phyloP scores from a whole-genome alignment of 2,888 invertebrate species.

The Trissolcus japonicus region DNA sequence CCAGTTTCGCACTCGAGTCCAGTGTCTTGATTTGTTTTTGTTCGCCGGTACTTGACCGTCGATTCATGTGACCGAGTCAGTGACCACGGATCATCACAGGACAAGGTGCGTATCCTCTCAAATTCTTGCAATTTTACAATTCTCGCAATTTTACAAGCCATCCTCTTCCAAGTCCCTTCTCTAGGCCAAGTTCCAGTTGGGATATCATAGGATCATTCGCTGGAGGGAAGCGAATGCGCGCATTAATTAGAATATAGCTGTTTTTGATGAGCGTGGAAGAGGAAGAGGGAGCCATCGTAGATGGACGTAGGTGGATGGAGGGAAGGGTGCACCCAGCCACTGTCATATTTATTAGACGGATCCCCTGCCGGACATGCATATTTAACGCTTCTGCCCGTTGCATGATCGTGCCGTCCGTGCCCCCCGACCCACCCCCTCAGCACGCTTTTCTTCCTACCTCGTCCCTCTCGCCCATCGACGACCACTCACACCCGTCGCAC shows the following conservation, averaged over 20 bases:
- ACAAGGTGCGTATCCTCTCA: conserved; percentile 16
- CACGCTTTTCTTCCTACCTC: not conserved
- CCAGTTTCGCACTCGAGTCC: conserved; percentile 16
- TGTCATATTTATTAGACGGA: conserved; percentile 73
- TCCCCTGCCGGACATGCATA: conserved; percentile 75
- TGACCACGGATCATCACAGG: conserved; percentile 10
- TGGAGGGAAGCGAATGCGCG: conserved; percentile 18
- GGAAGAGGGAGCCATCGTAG: conserved; percentile 73
- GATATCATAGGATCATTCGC: not conserved
- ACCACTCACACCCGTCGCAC: not conserved
- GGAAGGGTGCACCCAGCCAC: conserved; percentile 61
- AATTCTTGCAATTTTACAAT: not conserved
- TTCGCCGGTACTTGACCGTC: conserved; percentile 9
- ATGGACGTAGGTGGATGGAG: conserved; percentile 58
- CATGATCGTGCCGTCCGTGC: conserved; percentile 14
- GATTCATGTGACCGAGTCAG: conserved; percentile 32
- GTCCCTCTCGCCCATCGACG: not conserved
- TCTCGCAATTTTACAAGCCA: not conserved
- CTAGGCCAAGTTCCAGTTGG: not conserved
- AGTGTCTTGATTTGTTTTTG: conserved; percentile 7
- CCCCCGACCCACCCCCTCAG: conserved; percentile 2
- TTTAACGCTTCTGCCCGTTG: conserved; percentile 67
- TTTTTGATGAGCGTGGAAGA: conserved; percentile 77
- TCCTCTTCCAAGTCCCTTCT: not conserved
- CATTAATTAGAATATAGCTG: conserved; percentile 76